A percentile compares a stretch with the other conserved stretches of the same genome.
These are phyloP conservation scores for Orestias chungarensis DNA, from an alignment of 2,797 vertebrate genomes.

Conservation along the genomic window DNA sequence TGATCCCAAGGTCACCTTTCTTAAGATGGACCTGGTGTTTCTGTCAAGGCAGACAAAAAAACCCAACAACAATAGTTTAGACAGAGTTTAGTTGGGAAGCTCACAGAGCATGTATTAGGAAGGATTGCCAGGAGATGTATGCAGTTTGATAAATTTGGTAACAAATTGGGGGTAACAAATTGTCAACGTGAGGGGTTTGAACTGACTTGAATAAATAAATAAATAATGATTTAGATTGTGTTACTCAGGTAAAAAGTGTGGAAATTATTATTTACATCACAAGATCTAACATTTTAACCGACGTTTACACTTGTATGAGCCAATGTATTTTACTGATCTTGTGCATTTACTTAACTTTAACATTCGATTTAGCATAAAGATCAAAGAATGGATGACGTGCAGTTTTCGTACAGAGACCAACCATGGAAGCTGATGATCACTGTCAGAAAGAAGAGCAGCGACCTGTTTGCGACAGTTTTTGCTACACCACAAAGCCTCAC, in stretches of 20 bases:
- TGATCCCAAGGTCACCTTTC: neutral
- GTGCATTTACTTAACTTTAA: neutral
- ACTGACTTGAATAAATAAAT: neutral
- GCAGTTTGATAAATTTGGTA: neutral
- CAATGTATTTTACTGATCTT: neutral
- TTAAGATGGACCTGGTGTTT: neutral
- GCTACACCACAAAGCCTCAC: conserved; percentile 54
- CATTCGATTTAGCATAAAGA: neutral
- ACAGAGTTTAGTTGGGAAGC: neutral
- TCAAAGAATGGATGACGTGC: conserved; percentile 7
- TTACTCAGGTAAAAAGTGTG: neutral
- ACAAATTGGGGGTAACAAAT: neutral
- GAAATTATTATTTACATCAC: neutral
- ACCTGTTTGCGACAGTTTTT: conserved; percentile 55
- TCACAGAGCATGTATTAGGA: neutral
- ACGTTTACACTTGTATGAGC: neutral
- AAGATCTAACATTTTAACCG: neutral
- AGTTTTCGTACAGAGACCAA: conserved; percentile 32
- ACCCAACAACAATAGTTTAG: neutral
- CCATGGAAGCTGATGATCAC: conserved; percentile 20
- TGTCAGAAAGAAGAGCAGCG: conserved; percentile 18
- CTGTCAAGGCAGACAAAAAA: neutral
- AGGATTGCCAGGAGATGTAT: neutral
- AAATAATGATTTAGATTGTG: neutral
- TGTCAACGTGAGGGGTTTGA: neutral